A percentile compares a stretch with the other conserved stretches of the same genome.
These are phyloP conservation scores for Bergia puertoricense DNA, from an alignment of 92 coral and sea anemone species.

Conservation along the genomic window DNA sequence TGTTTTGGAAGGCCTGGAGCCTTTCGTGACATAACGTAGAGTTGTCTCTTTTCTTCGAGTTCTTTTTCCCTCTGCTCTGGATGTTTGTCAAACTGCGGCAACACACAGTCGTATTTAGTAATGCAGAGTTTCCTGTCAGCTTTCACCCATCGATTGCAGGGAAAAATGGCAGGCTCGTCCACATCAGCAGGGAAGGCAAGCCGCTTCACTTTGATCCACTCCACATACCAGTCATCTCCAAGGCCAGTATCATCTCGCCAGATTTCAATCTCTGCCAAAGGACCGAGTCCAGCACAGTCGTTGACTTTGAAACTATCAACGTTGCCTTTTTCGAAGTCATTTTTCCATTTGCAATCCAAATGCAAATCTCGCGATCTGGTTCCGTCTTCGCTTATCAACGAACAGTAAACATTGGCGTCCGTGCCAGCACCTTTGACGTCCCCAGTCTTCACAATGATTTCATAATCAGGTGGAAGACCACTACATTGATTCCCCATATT, in stretches of 20 bases:
- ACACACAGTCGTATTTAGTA: slow-evolving; percentile 84
- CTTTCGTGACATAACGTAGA: slow-evolving; percentile 78
- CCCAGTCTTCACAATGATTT: slow-evolving; percentile 93
- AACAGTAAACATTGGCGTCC: slow-evolving; percentile 91
- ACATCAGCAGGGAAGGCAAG: slow-evolving; percentile 42
- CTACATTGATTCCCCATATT: slow-evolving; percentile 89
- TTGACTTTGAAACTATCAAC: slow-evolving; percentile 88
- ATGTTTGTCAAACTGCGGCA: slow-evolving; percentile 89
- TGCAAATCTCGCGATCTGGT: slow-evolving; percentile 78
- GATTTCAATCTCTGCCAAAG: slow-evolving; percentile 75
- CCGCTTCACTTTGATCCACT: slow-evolving; percentile 87
- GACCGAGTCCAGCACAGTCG: slow-evolving; percentile 74
- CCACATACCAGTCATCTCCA: slow-evolving; percentile 94
- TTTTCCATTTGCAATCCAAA: slow-evolving; percentile 93
- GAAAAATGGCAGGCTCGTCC: slow-evolving; percentile 73
- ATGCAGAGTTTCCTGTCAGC: slow-evolving; percentile 74
- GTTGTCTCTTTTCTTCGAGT: slow-evolving; percentile 75
- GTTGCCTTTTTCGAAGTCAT: slow-evolving; percentile 97
- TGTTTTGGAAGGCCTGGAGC: slow-evolving; percentile 98
- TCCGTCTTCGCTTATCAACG: slow-evolving; percentile 74
- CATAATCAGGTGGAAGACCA: slow-evolving; percentile 89
- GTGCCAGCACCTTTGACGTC: slow-evolving; percentile 99
- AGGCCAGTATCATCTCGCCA: slow-evolving; percentile 96
- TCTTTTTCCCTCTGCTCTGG: slow-evolving; percentile 83
- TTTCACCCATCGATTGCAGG: slow-evolving; percentile 96